Conservation (phyloP, 2,113 vertebrate species). For the Piprites chloris region DNA sequence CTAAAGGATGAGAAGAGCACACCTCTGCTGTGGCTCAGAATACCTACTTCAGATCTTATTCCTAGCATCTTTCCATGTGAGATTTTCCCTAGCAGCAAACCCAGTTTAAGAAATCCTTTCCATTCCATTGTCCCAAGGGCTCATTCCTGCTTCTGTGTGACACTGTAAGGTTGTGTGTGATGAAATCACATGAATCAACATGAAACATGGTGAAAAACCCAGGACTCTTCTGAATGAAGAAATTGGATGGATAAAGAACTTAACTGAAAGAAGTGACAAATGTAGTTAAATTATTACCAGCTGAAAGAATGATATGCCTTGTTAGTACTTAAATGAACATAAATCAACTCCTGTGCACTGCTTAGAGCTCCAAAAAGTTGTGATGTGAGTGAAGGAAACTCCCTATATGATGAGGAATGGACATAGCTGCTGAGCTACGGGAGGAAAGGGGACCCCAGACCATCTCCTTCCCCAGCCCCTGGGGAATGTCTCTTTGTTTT, state of each 20-base stretch:
- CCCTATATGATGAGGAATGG: background rate
- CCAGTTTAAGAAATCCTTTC: background rate
- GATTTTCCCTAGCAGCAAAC: background rate
- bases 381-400: background rate
- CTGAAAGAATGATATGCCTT: background rate
- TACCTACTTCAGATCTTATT: background rate
- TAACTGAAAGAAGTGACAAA: background rate
- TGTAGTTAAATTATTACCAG: background rate
- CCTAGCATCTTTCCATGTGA: accelerated
- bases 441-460: background rate
- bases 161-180: background rate
- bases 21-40: background rate
- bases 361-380: background rate
- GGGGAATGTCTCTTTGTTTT: background rate
- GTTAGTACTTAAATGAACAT: background rate
- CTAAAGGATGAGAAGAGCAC: background rate
- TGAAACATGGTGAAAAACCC: background rate
- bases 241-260: background rate
- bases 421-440: accelerated
- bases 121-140: background rate
- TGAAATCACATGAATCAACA: background rate
- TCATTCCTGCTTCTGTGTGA: background rate
- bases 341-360: background rate
- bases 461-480: accelerated
- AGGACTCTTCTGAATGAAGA: background rate